Evolutionary conservation across 2,888 invertebrate species (phyloP), one percentile per base, ranked within the genome.

Genomic region (Chrysotoxum bicinctum): DNA sequence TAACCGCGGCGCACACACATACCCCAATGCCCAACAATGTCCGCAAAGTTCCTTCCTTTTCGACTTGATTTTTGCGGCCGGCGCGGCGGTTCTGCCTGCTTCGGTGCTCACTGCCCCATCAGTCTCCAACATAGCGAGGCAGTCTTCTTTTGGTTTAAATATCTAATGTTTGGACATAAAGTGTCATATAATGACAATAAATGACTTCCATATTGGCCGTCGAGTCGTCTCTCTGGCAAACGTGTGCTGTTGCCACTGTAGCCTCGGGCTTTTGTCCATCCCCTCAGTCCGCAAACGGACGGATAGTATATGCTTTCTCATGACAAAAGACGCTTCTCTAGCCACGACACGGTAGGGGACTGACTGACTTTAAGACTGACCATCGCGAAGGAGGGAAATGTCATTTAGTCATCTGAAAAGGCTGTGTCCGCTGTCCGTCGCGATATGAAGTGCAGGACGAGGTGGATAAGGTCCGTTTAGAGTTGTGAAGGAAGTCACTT

Each of bases 131-230:
- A 48, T 48, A 50, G 21, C 50, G n/a, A 66, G 19, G 35, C 68
- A 60, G 73, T 69, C 83, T 64, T 60, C 84, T 70, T 75, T 75
- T 75, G 73, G 81, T 43, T 86, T 81, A 78, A 81, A 86, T 82
- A 87, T 87, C 87, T 87, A 87, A 85, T 84, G 87, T 87, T 87
- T 87, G 81, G 87, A 78, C 87, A 84, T 87, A 87, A 87, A 86
- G 86, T 87, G 87, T 87, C 87, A 87, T 87, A 87, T 87, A 87
- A 87, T 87, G 87, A 87, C 87, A 87, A 87, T 83, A 87, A 87
- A 87, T 87, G 87, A 87, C 87, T 87, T 80, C 83, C 84, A 83
- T 87, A 81, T 74, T 86, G 86, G 81, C 74, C 85, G 66, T 45
- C 45, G 64, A 64, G 64, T 64, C 19, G 64, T 64, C 64, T 85